Conservation (phyloP, 2,797 vertebrate genomes). For the Darevskia nairensis region DNA sequence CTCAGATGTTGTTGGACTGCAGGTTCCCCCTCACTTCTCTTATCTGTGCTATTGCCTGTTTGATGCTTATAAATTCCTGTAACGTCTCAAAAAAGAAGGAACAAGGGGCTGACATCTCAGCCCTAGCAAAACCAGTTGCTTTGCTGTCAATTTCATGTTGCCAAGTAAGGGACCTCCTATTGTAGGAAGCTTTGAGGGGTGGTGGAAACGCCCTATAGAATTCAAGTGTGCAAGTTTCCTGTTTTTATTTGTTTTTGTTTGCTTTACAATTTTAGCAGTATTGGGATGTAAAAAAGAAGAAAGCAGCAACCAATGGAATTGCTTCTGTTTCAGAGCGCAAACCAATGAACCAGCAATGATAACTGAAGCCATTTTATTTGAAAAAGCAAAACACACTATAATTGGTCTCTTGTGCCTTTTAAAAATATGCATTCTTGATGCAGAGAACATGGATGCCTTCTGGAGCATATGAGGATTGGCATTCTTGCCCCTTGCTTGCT, state of each 20-base stretch:
- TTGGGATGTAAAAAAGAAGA: not conserved
- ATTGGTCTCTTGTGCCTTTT: slow-evolving; percentile 27
- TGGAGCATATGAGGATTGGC: not conserved
- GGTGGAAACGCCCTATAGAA: not conserved
- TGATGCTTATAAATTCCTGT: not conserved
- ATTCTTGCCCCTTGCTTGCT: not conserved
- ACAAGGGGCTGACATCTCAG: not conserved
- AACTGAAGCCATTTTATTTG: not conserved
- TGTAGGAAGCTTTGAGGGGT: not conserved
- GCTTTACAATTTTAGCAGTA: slow-evolving; percentile 5
- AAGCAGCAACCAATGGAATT: not conserved
- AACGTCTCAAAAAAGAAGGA: not conserved
- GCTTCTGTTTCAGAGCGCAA: not conserved
- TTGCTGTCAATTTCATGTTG: not conserved
- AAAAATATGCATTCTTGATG: not conserved
- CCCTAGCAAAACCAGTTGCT: not conserved
- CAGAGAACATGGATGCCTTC: not conserved
- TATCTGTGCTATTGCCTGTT: not conserved
- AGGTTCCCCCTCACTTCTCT: too few relatives aligned
- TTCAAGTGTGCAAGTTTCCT: not conserved
- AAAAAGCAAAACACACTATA: not conserved
- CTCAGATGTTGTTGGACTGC: too few relatives aligned
- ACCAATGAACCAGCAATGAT: not conserved
- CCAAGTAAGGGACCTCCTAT: not conserved
- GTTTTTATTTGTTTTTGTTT: not conserved